Base-by-base conservation (phyloP, 2,888 invertebrate genomes). In the Dasysyrphus tricinctus region DNA sequence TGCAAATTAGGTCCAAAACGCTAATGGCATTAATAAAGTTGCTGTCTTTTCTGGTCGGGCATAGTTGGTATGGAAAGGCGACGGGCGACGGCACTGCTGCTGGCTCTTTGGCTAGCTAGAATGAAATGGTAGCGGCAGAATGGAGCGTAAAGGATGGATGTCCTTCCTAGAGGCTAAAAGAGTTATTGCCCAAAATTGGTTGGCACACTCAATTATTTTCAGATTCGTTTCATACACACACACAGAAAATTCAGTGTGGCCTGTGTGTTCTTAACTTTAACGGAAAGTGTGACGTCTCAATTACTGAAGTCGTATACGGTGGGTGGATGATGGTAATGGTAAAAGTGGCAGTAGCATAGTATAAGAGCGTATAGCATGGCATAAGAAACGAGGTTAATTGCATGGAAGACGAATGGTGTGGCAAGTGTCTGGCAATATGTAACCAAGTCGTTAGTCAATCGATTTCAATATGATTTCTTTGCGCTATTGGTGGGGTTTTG, bases 381-480 rank as follows among this genome's bases (percentile, higher is more conserved):
- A 82, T 75, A 82, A 82, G 82, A 82, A 86, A 75, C 75, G 78
- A 67, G 75, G 82, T 86, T 86, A 86, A 86, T 86, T 82, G 86
- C 78, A 79, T 49, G 82, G 86, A 86, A 86, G 82, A 75, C 44
- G 59, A 79, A 82, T 82, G 74, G 82, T 72, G 86, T 81, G 79
- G 82, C 75, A 86, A 86, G 78, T 75, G 75, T 73, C 44, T 70
- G 56, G 73, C 81, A 81, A 78, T 86, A 86, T 82, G 82, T 86
- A 86, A 86, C 86, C 70, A 79, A 82, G 82, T 82, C 82, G 78
- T 86, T 82, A 86, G 86, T 82, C 82, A 86, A 82, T 82, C 86
- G 86, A 86, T 39, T 61, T 61, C 61, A 42, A 61, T 82, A 82
- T 82, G 86, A 86, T 82, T 79, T 82, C 75, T 79, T 12, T 44